Evolutionary conservation across 2,797 vertebrate genomes (phyloP).

Genomic region (Anableps anableps): DNA sequence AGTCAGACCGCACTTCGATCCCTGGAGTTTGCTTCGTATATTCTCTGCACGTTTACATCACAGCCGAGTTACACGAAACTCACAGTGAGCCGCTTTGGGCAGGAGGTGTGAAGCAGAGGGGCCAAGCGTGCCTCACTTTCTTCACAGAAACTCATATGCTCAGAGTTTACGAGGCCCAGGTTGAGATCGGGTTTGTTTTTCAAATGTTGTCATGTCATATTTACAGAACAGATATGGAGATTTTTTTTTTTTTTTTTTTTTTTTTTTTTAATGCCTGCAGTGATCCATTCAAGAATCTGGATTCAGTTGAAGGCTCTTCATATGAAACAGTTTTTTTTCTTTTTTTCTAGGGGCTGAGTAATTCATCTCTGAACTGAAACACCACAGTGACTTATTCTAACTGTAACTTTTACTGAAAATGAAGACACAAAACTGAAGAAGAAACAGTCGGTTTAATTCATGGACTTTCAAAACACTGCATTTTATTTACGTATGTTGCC

Average conservation of each 20-base stretch:
- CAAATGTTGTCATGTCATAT: slow-evolving; percentile 24
- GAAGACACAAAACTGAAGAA: not conserved
- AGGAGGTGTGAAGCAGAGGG: slow-evolving; percentile 28
- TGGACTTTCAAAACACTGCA: not conserved
- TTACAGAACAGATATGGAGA: slow-evolving; percentile 16
- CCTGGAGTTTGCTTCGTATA: slow-evolving; percentile 43
- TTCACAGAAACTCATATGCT: slow-evolving; percentile 28
- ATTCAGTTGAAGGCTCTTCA: slow-evolving; percentile 2
- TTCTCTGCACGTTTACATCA: slow-evolving; percentile 50
- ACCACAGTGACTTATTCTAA: not conserved
- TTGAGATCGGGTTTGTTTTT: slow-evolving; percentile 36
- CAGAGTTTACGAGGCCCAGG: slow-evolving; percentile 35
- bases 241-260: too few relatives aligned
- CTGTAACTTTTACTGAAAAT: not conserved
- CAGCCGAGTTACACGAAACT: slow-evolving; percentile 30
- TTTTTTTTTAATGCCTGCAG: not conserved
- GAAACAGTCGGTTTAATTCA: not conserved
- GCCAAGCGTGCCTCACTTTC: slow-evolving; percentile 38
- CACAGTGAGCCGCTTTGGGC: slow-evolving; percentile 39
- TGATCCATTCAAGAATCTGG: slow-evolving; percentile 35
- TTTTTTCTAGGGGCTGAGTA: slow-evolving; percentile 5
- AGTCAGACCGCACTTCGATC: slow-evolving; percentile 21
- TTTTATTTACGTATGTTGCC: not conserved
- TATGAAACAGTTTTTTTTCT: not conserved
- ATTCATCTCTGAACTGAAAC: not conserved